Conservation (phyloP, 2,888 invertebrate genomes). For the Lypha dubia region DNA sequence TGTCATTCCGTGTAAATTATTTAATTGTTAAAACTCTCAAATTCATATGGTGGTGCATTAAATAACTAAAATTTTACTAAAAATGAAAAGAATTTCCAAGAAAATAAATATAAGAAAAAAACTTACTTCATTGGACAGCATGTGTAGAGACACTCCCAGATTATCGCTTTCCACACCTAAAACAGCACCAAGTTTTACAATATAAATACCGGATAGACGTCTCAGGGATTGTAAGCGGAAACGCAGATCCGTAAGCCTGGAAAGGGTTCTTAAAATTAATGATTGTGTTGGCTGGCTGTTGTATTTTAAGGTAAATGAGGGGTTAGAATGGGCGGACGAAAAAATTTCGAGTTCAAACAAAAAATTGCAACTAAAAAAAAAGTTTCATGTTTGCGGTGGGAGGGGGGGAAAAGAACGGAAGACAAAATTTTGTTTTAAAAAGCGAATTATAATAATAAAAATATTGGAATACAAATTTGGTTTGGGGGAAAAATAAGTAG, state of each 20-base stretch:
- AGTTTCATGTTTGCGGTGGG: constrained; percentile 55
- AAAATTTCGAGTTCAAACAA: constrained; percentile 81
- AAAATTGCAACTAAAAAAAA: constrained; percentile 77
- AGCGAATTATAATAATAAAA: constrained; percentile 31
- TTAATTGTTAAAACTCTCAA: not conserved
- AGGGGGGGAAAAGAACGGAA: constrained; percentile 24
- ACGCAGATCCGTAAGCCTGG: constrained; percentile 90
- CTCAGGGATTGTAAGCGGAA: constrained; percentile 92
- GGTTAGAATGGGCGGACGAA: constrained; percentile 83
- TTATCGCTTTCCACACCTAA: constrained; percentile 89
- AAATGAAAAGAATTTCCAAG: not conserved
- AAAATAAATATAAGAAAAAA: too few relatives aligned
- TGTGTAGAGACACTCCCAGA: constrained; percentile 84
- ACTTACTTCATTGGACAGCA: constrained; percentile 86
- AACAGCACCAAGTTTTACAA: constrained; percentile 91
- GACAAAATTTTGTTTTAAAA: constrained; percentile 32
- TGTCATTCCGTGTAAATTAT: not conserved
- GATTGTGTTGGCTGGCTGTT: constrained; percentile 66
- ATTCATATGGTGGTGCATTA: constrained; percentile 45
- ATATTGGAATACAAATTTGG: not conserved
- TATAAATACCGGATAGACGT: constrained; percentile 92
- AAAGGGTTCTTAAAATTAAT: constrained; percentile 82
- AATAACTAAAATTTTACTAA: constrained; percentile 24
- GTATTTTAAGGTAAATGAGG: constrained; percentile 76
- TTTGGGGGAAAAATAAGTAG: not conserved